Evolutionary conservation across 92 coral and sea anemone species (phyloP).

Genomic region (Anthopleura xanthogrammica): DNA sequence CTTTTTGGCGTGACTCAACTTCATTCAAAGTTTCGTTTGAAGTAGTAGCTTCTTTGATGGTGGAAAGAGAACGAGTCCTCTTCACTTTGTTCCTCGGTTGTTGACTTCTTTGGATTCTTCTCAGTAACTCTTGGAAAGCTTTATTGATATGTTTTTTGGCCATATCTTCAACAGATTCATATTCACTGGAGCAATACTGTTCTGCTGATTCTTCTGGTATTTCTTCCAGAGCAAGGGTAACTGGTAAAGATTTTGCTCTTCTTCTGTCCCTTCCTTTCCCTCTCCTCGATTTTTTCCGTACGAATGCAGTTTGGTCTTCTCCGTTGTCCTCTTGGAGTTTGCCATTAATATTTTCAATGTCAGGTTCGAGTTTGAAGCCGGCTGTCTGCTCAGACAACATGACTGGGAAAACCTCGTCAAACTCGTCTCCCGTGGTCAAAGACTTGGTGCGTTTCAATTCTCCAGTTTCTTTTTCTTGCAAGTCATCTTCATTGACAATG

Average conservation of each 20-base stretch:
- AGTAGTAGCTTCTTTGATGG: conserved; percentile 9
- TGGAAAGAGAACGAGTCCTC: conserved; percentile 34
- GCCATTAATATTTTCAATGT: background rate
- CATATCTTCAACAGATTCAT: background rate
- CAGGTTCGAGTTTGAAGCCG: background rate
- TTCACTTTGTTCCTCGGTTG: background rate
- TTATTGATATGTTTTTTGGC: conserved; percentile 8
- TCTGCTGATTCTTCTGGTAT: conserved; percentile 40
- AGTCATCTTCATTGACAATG: background rate
- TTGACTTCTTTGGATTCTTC: conserved; percentile 12
- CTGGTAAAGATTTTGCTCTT: conserved; percentile 40
- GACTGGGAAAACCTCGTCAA: background rate
- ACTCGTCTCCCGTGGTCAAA: background rate
- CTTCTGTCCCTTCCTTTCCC: background rate
- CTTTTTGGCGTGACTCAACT: background rate
- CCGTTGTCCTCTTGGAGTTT: background rate
- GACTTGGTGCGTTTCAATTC: conserved; percentile 3
- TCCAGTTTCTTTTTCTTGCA: background rate
- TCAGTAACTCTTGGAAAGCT: conserved; percentile 21
- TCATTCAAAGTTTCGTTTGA: background rate
- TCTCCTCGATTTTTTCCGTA: background rate
- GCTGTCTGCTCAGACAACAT: background rate
- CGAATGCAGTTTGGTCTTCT: background rate
- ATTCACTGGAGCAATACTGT: background rate
- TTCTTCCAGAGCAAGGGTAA: conserved; percentile 31